Evolutionary conservation across 2,797 vertebrate genomes (phyloP).

Genomic region (Myoxocephalus aenaeus): DNA sequence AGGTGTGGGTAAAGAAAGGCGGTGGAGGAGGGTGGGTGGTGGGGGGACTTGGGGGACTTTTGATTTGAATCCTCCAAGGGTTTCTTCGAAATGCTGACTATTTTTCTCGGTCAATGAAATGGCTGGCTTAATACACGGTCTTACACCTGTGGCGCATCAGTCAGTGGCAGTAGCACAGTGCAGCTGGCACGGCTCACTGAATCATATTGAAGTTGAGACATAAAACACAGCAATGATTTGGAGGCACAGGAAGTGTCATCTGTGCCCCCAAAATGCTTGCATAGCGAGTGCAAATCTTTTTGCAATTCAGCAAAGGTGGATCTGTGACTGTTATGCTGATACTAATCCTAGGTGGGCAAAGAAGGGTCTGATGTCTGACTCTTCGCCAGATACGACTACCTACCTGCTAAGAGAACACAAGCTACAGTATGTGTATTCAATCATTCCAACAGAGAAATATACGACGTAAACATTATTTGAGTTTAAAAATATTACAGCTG

Average conservation of each 20-base stretch:
- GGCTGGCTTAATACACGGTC: constrained; percentile 67
- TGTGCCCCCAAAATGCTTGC: constrained; percentile 56
- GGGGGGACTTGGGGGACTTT: constrained; percentile 45
- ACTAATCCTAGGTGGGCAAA: constrained; percentile 44
- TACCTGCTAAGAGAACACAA: constrained; percentile 21
- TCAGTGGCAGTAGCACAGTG: constrained; percentile 21
- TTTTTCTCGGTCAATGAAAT: constrained; percentile 58
- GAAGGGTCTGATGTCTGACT: constrained; percentile 45
- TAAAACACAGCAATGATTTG: constrained; percentile 38
- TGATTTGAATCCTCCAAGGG: constrained; percentile 74
- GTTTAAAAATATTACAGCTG: constrained; percentile 46
- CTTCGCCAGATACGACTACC: constrained; percentile 20
- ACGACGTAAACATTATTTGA: constrained; percentile 21
- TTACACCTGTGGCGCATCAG: background rate
- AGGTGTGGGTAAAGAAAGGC: constrained; percentile 76
- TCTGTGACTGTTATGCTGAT: constrained; percentile 70
- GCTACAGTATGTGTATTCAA: constrained; percentile 3
- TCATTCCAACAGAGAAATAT: constrained; percentile 15
- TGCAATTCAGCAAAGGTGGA: constrained; percentile 75
- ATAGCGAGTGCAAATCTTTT: constrained; percentile 53
- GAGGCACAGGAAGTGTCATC: constrained; percentile 62
- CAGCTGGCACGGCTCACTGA: constrained; percentile 47
- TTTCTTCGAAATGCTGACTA: constrained; percentile 80
- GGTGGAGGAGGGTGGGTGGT: background rate
- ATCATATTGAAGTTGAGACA: constrained; percentile 51